These are phyloP conservation scores for Perca schrenkii DNA, from an alignment of 2,113 vertebrate species.

Conservation along the genomic window DNA sequence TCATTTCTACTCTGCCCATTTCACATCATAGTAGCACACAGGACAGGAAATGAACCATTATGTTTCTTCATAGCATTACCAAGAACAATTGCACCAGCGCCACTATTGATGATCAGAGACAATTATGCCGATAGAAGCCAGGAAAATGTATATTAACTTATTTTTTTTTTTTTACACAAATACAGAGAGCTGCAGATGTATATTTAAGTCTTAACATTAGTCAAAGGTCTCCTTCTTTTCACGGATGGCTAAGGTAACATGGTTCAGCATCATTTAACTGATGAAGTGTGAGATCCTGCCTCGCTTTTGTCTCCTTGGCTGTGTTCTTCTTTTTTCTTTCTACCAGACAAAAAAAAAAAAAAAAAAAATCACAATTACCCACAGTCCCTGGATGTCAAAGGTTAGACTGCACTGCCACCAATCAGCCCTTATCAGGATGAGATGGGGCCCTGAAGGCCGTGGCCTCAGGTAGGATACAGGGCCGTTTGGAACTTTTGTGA, in stretches of 20 bases:
- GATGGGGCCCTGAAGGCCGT: slow-evolving; percentile 12
- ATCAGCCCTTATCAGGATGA: slow-evolving; percentile 54
- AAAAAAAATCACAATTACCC: slow-evolving; percentile 47
- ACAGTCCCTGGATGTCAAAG: slow-evolving; percentile 56
- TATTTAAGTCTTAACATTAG: slow-evolving; percentile 52
- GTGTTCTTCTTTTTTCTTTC: slow-evolving; percentile 20
- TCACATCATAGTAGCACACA: slow-evolving; percentile 74
- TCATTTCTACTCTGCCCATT: slow-evolving; percentile 53
- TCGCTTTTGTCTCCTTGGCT: slow-evolving; percentile 38
- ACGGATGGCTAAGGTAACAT: slow-evolving; percentile 56
- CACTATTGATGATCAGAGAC: slow-evolving; percentile 69
- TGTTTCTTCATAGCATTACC: slow-evolving; percentile 62
- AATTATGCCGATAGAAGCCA: slow-evolving; percentile 71
- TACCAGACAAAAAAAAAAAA: neutral
- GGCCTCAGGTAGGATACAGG: slow-evolving; percentile 29
- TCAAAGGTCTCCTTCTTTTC: slow-evolving; percentile 51
- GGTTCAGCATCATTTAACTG: slow-evolving; percentile 68
- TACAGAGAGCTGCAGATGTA: slow-evolving; percentile 51
- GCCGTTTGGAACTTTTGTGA: slow-evolving; percentile 28
- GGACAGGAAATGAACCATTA: slow-evolving; percentile 76
- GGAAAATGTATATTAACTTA: slow-evolving; percentile 56
- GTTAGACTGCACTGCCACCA: slow-evolving; percentile 53
- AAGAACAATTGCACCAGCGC: slow-evolving; percentile 74
- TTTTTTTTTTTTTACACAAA: slow-evolving; percentile 59
- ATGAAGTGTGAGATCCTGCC: slow-evolving; percentile 60